Evolutionary conservation across 2,888 invertebrate genomes (phyloP).

Genomic region (Rhagonycha fulva): DNA sequence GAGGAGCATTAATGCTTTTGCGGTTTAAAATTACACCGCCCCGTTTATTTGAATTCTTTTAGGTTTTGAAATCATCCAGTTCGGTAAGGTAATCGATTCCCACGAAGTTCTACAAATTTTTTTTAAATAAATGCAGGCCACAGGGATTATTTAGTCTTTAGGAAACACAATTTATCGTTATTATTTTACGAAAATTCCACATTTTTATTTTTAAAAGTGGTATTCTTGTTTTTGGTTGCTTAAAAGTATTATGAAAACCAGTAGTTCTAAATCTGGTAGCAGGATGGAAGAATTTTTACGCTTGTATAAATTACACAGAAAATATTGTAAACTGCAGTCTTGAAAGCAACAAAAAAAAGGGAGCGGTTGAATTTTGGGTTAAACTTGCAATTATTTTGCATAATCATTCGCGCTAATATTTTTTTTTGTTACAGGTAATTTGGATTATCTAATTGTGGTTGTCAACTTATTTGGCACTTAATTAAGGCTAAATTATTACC

Average conservation of each 20-base stretch:
- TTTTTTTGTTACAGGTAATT: not conserved
- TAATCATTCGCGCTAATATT: not conserved
- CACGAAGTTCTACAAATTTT: not conserved
- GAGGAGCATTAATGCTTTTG: constrained; percentile 13
- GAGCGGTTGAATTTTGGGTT: not conserved
- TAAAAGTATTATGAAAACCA: not conserved
- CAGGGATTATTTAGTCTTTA: not conserved
- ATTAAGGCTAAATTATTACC: not conserved
- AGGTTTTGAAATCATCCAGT: not conserved
- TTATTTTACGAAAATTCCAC: not conserved
- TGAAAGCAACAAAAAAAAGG: not conserved
- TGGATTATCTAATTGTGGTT: not conserved
- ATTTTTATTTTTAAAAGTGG: not conserved
- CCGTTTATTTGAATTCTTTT: constrained; percentile 19
- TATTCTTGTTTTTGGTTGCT: not conserved
- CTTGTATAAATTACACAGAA: not conserved
- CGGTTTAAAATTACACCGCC: constrained; percentile 26
- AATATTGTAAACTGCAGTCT: not conserved
- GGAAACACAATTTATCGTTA: not conserved
- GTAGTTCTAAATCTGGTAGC: not conserved
- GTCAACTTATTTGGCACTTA: not conserved
- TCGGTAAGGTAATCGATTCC: constrained; percentile 13
- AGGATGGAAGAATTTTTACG: not conserved
- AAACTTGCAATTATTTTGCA: not conserved
- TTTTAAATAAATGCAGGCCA: not conserved